Percentiles rank a stretch among this genome's conserved stretches.
phyloP scores from a whole-genome alignment of 2,888 invertebrate species.

The Cephus pygmeus region DNA sequence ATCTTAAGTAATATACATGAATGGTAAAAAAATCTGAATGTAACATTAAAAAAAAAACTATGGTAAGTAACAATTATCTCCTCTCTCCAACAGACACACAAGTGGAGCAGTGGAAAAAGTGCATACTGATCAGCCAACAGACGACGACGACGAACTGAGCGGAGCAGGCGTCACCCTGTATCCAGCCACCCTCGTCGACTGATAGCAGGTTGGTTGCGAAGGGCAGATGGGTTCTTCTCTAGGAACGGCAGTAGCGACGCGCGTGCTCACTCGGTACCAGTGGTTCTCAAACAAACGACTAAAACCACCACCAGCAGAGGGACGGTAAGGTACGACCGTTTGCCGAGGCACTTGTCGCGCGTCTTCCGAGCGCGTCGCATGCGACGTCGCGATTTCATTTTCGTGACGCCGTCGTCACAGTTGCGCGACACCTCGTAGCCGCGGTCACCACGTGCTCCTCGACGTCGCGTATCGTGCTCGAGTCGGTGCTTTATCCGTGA shows the following conservation, averaged over 20 bases:
- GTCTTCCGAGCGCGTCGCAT: slow-evolving; percentile 50
- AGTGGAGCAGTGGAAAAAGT: neutral
- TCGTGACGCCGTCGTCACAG: slow-evolving; percentile 3
- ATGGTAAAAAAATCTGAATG: neutral
- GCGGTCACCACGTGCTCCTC: slow-evolving; percentile 16
- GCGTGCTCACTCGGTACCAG: neutral
- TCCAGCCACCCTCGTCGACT: neutral
- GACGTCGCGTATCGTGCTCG: neutral
- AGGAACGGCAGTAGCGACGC: neutral
- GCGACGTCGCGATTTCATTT: neutral
- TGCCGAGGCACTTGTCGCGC: slow-evolving; percentile 53
- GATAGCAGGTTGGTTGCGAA: neutral
- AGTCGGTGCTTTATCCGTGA: neutral
- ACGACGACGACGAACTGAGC: neutral
- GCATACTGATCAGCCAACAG: neutral
- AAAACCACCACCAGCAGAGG: neutral
- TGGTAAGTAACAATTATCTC: neutral
- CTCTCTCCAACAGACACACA: neutral
- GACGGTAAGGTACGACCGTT: neutral
- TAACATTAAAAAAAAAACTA: neutral
- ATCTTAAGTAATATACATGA: too few relatives aligned
- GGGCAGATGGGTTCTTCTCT: neutral
- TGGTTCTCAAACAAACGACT: neutral
- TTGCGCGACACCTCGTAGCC: slow-evolving; percentile 20
- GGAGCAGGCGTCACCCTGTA: neutral